A percentile compares a stretch with the other conserved stretches of the same genome.
phyloP scores from a whole-genome alignment of 2,113 vertebrate species.

The Fukomys damarensis region DNA sequence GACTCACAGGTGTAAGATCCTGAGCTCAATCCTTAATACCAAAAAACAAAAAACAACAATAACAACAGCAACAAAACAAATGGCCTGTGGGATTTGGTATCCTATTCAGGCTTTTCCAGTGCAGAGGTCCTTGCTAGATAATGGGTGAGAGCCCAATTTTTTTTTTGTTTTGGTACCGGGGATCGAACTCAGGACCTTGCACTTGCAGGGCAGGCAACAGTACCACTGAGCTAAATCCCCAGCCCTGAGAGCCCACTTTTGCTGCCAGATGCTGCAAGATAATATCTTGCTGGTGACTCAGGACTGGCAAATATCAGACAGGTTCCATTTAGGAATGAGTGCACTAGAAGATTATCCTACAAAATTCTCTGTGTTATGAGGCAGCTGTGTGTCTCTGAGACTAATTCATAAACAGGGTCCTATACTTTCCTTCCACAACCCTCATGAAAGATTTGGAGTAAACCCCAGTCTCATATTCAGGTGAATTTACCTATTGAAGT shows the following conservation, averaged over 20 bases:
- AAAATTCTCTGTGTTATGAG: neutral
- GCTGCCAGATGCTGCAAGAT: neutral
- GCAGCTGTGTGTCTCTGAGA: neutral
- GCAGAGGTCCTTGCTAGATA: too few species aligned
- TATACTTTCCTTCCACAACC: accelerated
- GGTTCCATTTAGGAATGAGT: neutral
- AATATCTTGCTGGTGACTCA: neutral
- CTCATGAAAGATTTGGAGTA: neutral
- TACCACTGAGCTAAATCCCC: too few species aligned
- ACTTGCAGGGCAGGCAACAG: too few species aligned
- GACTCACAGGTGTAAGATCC: too few species aligned
- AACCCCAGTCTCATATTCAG: neutral
- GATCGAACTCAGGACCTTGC: too few species aligned
- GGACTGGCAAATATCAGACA: neutral
- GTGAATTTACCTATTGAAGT: neutral
- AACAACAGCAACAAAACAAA: neutral
- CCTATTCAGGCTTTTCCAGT: neutral
- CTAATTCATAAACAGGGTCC: neutral
- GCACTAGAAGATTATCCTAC: neutral
- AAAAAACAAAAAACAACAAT: too few species aligned
- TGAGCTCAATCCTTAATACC: too few species aligned
- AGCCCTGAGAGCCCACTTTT: neutral
- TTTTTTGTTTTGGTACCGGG: too few species aligned
- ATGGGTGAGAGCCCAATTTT: neutral
- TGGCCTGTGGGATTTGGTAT: neutral